Base-by-base conservation (phyloP, 2,797 vertebrate species). In the Picus viridis region DNA sequence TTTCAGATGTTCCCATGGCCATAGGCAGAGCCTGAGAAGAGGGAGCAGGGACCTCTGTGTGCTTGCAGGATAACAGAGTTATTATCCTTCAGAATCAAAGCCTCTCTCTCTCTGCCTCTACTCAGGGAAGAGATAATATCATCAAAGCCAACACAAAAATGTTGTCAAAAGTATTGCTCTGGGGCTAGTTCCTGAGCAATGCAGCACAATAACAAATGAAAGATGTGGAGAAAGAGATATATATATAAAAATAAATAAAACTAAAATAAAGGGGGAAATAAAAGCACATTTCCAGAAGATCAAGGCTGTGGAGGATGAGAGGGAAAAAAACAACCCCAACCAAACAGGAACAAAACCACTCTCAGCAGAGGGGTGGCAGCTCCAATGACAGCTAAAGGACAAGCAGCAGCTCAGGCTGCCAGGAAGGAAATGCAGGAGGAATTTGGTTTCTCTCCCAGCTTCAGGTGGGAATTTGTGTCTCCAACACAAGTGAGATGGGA, bases 51-150 rank as follows among this genome's bases (percentile, higher is more conserved):
- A 34, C 5, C 53, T 47, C 17, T 22, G 53, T 16, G 8, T 6
- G 26, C 26, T 88, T 76, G 39, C 54, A 32, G 71, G 72, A 77
- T 78, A 86, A 93, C 30, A 27, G 63, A 94, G 80, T 30, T 27
- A 4, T 88, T 71, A 54, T 86, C 83, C 77, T 86, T 88, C 90
- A 68, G 53, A 93, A 69, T 85, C 90, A 95, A 83, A 93, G 64
- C 20, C 51, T 9, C 24, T 84, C 73, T 77, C 39, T 61, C 69
- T 83, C 22, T 90, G 17, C 85, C 47, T 58, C 39, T 62, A 19
- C 15, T 56, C 65, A 84, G 65, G 45, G 62, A 89, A 65, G n/a
- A 92, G 68, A 91, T 79, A 93, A 87, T 51, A 84, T n/a, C 80
- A 94, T 91, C 83, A 93, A 92, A 92, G 90, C 59, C 41, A 41